Evolutionary conservation across 2,888 invertebrate species (phyloP).

Genomic region (Timema cristinae): DNA sequence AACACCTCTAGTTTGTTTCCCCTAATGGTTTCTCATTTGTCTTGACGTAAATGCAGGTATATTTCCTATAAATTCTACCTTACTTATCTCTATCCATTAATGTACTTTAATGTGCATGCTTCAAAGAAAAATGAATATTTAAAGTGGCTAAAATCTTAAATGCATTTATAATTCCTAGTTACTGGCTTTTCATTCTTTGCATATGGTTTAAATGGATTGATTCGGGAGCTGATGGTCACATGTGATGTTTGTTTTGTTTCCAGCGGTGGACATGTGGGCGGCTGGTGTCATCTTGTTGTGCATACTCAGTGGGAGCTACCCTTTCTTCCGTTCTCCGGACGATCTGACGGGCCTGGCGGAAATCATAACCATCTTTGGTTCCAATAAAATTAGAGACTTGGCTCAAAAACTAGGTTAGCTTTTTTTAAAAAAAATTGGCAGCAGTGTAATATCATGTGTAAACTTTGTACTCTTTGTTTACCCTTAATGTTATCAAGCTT

Average conservation of each 20-base stretch:
- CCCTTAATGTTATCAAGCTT: too few species aligned
- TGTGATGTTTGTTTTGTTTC: conserved; percentile 32
- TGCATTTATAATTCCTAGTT: too few species aligned
- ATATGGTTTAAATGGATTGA: not conserved
- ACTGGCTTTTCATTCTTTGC: not conserved
- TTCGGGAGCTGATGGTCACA: too few species aligned
- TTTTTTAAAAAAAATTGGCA: conserved; percentile 6
- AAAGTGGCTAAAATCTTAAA: too few species aligned
- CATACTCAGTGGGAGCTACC: conserved; percentile 73
- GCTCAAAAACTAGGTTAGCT: conserved; percentile 61
- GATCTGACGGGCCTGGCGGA: conserved; percentile 77
- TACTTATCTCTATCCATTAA: not conserved
- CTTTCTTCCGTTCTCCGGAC: conserved; percentile 79
- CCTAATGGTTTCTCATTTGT: too few species aligned
- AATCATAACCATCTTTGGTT: conserved; percentile 75
- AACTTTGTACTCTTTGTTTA: conserved; percentile 19
- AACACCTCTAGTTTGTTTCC: too few species aligned
- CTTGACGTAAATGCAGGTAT: too few species aligned
- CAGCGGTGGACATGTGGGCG: conserved; percentile 86
- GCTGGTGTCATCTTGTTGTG: conserved; percentile 78
- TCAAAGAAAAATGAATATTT: too few species aligned
- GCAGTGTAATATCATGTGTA: conserved; percentile 21
- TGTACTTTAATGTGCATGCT: not conserved
- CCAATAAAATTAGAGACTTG: conserved; percentile 60
- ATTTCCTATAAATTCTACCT: too few species aligned